A percentile compares a stretch with the other conserved stretches of the same genome.
Evolutionary conservation across 1,140 invertebrate species (phyloP).

Genomic region (Hermatobates lingyangjiaoensis): DNA sequence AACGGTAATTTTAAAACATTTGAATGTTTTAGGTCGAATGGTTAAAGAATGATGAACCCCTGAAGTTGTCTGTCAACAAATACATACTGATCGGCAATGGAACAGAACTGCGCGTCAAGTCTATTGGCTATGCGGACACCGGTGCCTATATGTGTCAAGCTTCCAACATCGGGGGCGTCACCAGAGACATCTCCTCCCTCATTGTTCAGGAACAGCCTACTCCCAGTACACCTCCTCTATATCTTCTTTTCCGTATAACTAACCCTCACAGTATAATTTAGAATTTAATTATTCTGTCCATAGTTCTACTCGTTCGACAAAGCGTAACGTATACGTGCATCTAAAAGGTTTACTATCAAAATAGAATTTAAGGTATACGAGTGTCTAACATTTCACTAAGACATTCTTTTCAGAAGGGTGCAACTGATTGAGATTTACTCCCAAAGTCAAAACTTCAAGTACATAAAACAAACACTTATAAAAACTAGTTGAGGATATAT

Average conservation of each 20-base stretch:
- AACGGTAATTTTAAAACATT: no score
- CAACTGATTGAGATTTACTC: no score
- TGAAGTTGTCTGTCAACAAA: constrained; percentile 34
- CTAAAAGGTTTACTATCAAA: no score
- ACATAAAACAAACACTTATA: no score
- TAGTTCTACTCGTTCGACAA: no score
- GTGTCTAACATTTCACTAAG: no score
- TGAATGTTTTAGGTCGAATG: constrained; percentile 37
- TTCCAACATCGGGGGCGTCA: constrained; percentile 44
- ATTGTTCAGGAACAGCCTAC: constrained; percentile 48
- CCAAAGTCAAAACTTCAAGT: no score
- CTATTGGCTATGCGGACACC: constrained; percentile 49
- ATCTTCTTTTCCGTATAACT: neutral
- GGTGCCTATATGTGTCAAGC: constrained; percentile 63
- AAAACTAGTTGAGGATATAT: no score
- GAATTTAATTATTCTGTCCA: no score
- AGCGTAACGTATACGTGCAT: no score
- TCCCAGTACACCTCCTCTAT: constrained; percentile 32
- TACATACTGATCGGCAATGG: constrained; percentile 49
- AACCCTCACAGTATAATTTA: neutral
- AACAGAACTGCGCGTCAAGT: constrained; percentile 41
- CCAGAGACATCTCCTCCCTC: constrained; percentile 47
- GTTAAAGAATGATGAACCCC: constrained; percentile 50
- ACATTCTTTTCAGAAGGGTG: no score
- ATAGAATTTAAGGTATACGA: no score